Base-by-base conservation (phyloP, 2,113 vertebrate genomes). In the Brachionichthys hirsutus region DNA sequence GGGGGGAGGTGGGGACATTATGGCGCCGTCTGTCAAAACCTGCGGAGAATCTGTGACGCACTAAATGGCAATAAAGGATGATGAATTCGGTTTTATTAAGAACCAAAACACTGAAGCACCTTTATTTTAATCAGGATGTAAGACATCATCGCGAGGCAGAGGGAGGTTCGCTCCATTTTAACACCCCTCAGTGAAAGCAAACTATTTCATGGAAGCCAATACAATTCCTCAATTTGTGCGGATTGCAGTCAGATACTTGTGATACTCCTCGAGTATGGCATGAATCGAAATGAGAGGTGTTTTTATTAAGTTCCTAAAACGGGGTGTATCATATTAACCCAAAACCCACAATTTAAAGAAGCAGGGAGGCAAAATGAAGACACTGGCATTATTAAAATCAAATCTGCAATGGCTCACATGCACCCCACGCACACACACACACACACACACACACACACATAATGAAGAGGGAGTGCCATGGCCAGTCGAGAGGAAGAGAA, bases 301-400 rank as follows among this genome's bases (percentile, higher is more conserved):
- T 92, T 91, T 88, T 68, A 81, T 87, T 86, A 87, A 90, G 88
- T 87, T 85, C 84, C 77, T 85, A 88, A 89, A 92, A 87, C 78
- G 80, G 1, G 42, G 53, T n/a, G 43, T 18, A 65, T 84, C 79
- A 71, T 85, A 87, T 93, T 92, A 91, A 92, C 88, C 90, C 87
- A 79, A 83, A 88, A 91, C 12, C 88, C 89, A 89, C 83, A 82
- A 88, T 83, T 90, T 92, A 93, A 92, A 90, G 88, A 91, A 82
- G 80, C 89, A 90, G 90, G 92, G 91, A 90, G 90, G 89, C 64
- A 92, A 92, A 93, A 95, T 93, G 93, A 95, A 97, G 93, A 94
- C 89, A 89, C 92, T 88, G 89, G 86, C 86, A 89, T 95, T 96
- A 95, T 95, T 94, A 94, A 95, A 95, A 94, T 96, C 91, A 93